Percentiles rank a stretch among this genome's conserved stretches.
phyloP scores from a whole-genome alignment of 2,113 vertebrate species.

The Scolopax mira region DNA sequence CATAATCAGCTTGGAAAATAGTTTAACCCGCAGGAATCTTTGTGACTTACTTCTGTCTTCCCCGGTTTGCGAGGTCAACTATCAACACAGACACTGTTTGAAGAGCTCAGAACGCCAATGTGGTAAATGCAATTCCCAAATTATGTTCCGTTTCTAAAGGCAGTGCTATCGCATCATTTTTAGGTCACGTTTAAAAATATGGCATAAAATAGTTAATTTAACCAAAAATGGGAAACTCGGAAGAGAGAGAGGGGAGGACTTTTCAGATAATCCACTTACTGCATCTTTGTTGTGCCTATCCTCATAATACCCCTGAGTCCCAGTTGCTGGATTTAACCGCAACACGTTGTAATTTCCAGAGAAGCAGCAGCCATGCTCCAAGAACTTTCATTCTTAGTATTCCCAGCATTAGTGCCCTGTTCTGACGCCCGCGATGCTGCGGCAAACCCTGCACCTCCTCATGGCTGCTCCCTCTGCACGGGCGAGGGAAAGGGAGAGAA shows the following conservation, averaged over 20 bases:
- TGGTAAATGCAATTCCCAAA: background rate
- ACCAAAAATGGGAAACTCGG: background rate
- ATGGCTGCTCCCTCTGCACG: background rate
- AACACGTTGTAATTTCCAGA: conserved; percentile 31
- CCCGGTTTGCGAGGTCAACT: background rate
- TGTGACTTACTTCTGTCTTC: conserved; percentile 52
- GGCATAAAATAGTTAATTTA: conserved; percentile 13
- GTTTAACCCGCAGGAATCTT: conserved; percentile 32
- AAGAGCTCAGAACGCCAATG: background rate
- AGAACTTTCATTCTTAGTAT: background rate
- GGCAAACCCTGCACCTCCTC: background rate
- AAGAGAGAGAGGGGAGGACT: background rate
- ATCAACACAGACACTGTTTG: background rate
- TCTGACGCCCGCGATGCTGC: background rate
- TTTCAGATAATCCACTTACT: conserved; percentile 49
- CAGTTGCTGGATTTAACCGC: conserved; percentile 19
- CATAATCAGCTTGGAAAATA: conserved; percentile 62
- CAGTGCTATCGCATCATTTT: background rate
- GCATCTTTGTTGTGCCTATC: conserved; percentile 49
- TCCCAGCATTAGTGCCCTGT: background rate
- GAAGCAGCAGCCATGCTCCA: background rate
- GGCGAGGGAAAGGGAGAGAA: background rate
- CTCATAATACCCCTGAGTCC: conserved; percentile 24
- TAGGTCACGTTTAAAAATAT: background rate
- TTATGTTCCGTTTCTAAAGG: background rate